phyloP scores from a whole-genome alignment of 2,888 invertebrate species.

The Phanerotoma sp. region DNA sequence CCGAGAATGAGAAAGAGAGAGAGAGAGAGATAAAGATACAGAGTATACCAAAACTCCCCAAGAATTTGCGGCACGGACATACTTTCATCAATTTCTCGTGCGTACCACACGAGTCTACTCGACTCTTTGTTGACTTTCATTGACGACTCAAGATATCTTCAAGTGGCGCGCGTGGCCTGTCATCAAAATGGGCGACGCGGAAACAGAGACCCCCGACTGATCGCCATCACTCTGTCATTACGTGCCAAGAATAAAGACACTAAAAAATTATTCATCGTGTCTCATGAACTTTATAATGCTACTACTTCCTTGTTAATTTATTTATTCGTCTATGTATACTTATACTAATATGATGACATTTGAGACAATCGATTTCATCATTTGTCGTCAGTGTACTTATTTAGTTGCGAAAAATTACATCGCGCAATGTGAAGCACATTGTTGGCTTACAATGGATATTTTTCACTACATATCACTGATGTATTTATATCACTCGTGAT shows the following conservation, averaged over 20 bases:
- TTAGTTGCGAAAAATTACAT: no score
- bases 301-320: no score
- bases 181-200: neutral
- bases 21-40: slow-evolving; percentile 5
- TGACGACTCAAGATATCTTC: neutral
- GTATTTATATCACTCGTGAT: no score
- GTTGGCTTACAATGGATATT: no score
- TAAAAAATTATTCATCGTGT: no score
- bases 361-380: no score
- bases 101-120: slow-evolving; percentile 12
- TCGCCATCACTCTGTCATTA: neutral
- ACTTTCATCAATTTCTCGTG: slow-evolving; percentile 52
- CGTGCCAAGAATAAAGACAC: neutral
- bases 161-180: slow-evolving; percentile 12
- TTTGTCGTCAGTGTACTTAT: no score
- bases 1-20: slow-evolving; percentile 1
- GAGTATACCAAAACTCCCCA: slow-evolving; percentile 38
- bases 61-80: slow-evolving; percentile 47
- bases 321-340: no score
- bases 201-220: neutral
- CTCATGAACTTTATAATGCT: no score
- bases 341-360: no score
- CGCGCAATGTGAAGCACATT: no score
- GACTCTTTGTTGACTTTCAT: slow-evolving; percentile 13
- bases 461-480: no score